Percentiles rank a stretch among this genome's conserved stretches.
These are phyloP conservation scores for Limnothrissa miodon DNA, from an alignment of 2,113 vertebrate genomes.

Conservation along the genomic window DNA sequence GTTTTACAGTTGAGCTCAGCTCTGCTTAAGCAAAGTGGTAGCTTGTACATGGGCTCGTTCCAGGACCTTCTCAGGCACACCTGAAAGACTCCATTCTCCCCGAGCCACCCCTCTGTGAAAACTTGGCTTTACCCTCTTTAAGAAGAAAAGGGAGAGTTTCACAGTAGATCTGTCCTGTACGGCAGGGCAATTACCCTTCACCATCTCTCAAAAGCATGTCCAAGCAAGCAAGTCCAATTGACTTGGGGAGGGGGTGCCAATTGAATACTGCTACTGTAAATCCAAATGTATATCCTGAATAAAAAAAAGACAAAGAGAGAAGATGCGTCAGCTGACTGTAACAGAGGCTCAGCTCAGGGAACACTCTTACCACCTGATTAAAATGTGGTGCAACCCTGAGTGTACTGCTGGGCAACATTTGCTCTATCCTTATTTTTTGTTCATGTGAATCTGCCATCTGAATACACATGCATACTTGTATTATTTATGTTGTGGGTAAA, in stretches of 20 bases:
- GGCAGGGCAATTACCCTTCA: conserved; percentile 48
- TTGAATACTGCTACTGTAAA: not conserved
- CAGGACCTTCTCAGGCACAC: conserved; percentile 43
- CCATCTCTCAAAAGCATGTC: conserved; percentile 61
- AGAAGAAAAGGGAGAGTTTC: conserved; percentile 55
- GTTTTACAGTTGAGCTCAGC: not conserved
- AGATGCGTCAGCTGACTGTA: not conserved
- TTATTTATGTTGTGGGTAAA: not conserved
- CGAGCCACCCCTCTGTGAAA: conserved; percentile 45
- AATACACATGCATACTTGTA: not conserved
- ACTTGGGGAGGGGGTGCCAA: not conserved
- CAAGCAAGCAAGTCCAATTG: conserved; percentile 42
- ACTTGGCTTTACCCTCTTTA: conserved; percentile 49
- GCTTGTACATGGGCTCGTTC: not conserved
- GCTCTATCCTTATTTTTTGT: not conserved
- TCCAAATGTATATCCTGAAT: not conserved
- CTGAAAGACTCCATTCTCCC: conserved; percentile 51
- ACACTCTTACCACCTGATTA: not conserved
- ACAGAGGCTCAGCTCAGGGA: not conserved
- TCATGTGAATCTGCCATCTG: not conserved
- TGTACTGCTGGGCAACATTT: not conserved
- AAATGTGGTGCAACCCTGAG: not conserved
- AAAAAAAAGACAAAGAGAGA: not conserved
- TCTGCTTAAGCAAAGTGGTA: not conserved
- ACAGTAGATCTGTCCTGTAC: conserved; percentile 57